A percentile compares a stretch with the other conserved stretches of the same genome.
These are phyloP conservation scores for Lithophane socia DNA, from an alignment of 2,888 invertebrate genomes.

Conservation along the genomic window DNA sequence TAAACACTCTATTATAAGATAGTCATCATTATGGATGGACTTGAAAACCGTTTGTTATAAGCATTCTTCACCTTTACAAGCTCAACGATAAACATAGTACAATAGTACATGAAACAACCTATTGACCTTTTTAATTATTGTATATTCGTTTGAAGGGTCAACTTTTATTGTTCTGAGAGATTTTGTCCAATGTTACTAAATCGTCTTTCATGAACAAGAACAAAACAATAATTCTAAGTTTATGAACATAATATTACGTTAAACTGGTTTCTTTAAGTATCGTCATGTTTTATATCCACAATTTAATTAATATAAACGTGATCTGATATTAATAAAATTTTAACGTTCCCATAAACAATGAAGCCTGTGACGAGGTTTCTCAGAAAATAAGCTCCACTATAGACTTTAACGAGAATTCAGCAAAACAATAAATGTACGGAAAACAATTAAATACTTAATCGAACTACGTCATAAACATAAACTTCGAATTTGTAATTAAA, in stretches of 20 bases:
- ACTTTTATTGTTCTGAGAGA: too few relatives aligned
- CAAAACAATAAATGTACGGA: slow-evolving; percentile 28
- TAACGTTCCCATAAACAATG: slow-evolving; percentile 34
- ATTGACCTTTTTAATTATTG: slow-evolving; percentile 26
- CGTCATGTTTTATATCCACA: slow-evolving; percentile 17
- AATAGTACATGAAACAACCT: slow-evolving; percentile 16
- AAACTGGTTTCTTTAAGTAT: slow-evolving; percentile 11
- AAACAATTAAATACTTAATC: slow-evolving; percentile 39
- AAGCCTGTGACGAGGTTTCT: slow-evolving; percentile 35
- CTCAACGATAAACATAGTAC: slow-evolving; percentile 24
- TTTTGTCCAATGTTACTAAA: slow-evolving; percentile 5
- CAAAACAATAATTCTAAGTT: slow-evolving; percentile 16
- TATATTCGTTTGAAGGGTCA: background rate
- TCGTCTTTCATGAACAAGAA: background rate
- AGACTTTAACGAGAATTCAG: slow-evolving; percentile 26
- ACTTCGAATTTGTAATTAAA: slow-evolving; percentile 62
- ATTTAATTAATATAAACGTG: slow-evolving; percentile 26
- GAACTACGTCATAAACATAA: slow-evolving; percentile 66
- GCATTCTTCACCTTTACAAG: slow-evolving; percentile 40
- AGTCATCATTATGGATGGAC: slow-evolving; percentile 36
- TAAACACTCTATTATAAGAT: slow-evolving; percentile 50
- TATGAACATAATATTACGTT: slow-evolving; percentile 4
- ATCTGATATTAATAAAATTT: slow-evolving; percentile 39
- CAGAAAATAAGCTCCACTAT: slow-evolving; percentile 26
- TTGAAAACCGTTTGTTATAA: slow-evolving; percentile 40